Percentiles rank a stretch among this genome's conserved stretches.
phyloP scores from a whole-genome alignment of 23 tunicate species.

The Trididemnum miniatum region DNA sequence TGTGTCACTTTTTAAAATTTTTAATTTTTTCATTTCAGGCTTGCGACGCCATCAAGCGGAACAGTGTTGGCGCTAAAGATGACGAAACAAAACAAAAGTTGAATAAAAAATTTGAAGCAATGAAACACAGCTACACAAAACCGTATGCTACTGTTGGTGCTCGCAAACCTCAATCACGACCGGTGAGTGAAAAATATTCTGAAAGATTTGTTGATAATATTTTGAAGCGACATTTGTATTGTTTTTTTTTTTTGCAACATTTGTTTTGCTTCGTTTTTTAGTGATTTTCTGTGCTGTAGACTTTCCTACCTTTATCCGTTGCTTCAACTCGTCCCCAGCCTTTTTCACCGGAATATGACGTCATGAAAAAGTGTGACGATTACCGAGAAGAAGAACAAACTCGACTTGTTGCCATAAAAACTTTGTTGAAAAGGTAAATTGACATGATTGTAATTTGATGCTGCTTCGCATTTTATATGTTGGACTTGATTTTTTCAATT shows the following conservation, averaged over 20 bases:
- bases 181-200: conserved; percentile 6
- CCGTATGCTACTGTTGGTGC: background rate
- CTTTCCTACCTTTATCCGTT: conserved; percentile 16
- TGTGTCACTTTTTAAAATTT: too few species aligned
- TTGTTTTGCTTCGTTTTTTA: too few species aligned
- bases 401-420: conserved; percentile 47
- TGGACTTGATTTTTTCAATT: too few species aligned
- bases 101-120: background rate
- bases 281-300: too few species aligned
- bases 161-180: background rate
- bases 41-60: background rate
- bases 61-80: background rate
- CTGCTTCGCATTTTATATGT: too few species aligned
- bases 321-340: background rate
- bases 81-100: background rate
- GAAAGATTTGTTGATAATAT: too few species aligned
- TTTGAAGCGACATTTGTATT: too few species aligned
- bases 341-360: conserved; percentile 29
- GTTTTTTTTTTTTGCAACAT: too few species aligned
- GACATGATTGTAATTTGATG: too few species aligned
- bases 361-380: conserved; percentile 34
- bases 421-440: conserved; percentile 50
- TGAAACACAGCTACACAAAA: background rate
- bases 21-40: background rate
- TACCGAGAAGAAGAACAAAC: conserved; percentile 45